A percentile compares a stretch with the other conserved stretches of the same genome.
These are phyloP conservation scores for Telmatochromis sp. DNA, from an alignment of 2,113 vertebrate species.

Conservation along the genomic window DNA sequence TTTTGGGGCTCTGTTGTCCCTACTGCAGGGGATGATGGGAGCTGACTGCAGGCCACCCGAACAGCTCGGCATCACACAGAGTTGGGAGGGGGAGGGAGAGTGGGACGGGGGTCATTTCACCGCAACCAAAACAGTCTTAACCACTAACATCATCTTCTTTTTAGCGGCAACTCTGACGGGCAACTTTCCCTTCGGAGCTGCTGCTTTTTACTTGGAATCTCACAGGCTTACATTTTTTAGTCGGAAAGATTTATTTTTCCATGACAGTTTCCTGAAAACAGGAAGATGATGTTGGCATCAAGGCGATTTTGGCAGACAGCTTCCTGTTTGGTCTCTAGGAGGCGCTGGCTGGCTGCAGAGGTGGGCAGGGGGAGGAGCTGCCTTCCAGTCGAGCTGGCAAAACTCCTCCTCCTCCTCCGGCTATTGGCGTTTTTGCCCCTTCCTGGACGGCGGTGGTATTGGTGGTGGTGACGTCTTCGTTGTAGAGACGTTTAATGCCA, in stretches of 20 bases:
- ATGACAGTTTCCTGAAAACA: not conserved
- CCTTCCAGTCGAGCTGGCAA: conserved; percentile 73
- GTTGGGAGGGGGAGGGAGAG: not conserved
- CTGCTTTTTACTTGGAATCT: not conserved
- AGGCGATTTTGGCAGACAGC: conserved; percentile 1
- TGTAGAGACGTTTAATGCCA: conserved; percentile 93
- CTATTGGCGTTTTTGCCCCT: conserved; percentile 39
- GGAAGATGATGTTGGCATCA: not conserved
- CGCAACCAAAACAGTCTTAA: not conserved
- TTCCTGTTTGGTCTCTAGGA: conserved; percentile 66
- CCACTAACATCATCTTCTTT: not conserved
- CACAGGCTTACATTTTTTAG: not conserved
- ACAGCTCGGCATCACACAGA: not conserved
- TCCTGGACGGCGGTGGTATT: conserved; percentile 54
- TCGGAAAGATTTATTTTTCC: not conserved
- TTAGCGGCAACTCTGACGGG: not conserved
- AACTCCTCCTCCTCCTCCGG: conserved; percentile 45
- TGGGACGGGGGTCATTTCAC: not conserved
- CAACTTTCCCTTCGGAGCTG: not conserved
- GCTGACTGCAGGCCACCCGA: conserved; percentile 38
- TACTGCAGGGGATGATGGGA: conserved; percentile 62
- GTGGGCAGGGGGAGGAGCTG: conserved; percentile 82
- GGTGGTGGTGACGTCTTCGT: conserved; percentile 73
- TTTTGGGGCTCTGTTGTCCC: conserved; percentile 73
- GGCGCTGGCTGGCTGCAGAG: conserved; percentile 84